Base-by-base conservation (phyloP, 2,888 invertebrate genomes). In the Steromphala cineraria region DNA sequence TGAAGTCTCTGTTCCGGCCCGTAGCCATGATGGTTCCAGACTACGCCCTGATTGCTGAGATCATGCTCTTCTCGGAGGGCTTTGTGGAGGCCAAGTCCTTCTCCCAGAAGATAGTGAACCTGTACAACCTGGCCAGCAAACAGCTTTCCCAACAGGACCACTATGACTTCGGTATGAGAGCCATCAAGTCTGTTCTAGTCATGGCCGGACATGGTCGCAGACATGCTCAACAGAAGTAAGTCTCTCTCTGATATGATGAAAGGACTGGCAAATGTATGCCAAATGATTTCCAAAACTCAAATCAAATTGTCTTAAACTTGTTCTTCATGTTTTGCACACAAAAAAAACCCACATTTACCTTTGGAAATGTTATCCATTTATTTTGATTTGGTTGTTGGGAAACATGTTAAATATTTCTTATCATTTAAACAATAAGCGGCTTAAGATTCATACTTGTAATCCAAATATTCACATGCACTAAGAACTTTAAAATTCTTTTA, bases 1-100 rank as follows among this genome's bases (percentile, higher is more conserved):
- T 93, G 82, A 93, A 93, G 86, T 91, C 92, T 4, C 83, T 93
- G 82, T 93, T 93, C 88, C 90, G 93, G 19, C 91, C 91, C 1
- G 93, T 93, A 24, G 93, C 93, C 79, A 93, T 93, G 93, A 93
- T 93, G 93, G 93, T 93, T 3, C 93, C 93, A 5, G 92, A 93
- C 83, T 93, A 92, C 81, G 89, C 91, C 0, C 90, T 91, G 71
- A 93, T 93, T 81, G 92, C 93, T 3, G 93, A 93, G 87, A 93
- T 93, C 85, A 92, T 93, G 89, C 87, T 93, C 55, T 93, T 93
- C 88, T 93, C 93, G 15, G 93, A 93, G 77, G 93, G 93, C 0
- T 93, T 93, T 85, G 87, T 86, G 15, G 90, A 91, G 46, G 93
- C 93, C 52, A 92, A 92, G 80, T 90, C 91, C 0, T 87, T 93